Evolutionary conservation across 2,113 vertebrate genomes (phyloP), one percentile per base, ranked within the genome.

Genomic region (Campylorhamphus procurvoides): DNA sequence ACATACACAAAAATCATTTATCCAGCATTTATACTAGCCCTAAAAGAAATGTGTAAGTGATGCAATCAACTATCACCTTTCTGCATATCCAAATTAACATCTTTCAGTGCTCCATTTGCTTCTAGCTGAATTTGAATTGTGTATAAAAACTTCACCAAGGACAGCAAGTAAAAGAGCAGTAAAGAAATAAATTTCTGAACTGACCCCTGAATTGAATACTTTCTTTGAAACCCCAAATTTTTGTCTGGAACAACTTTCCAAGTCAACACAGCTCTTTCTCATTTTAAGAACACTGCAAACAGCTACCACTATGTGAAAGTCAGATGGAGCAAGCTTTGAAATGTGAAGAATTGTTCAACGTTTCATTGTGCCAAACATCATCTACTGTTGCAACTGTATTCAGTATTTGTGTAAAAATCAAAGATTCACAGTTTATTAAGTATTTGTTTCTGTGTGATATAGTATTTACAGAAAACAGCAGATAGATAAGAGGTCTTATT

Each of bases 361-460:
- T 40, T 82, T 73, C 23, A 79, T 24, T 18, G n/a, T 10, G 16
- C 15, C 33, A 44, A 89, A 84, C 44, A 72, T 35, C 12, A 35
- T n/a, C 46, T 67, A 10, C 52, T 75, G 27, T 12, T 86, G 37
- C 69, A 53, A 56, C 5, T 0, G 0, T 29, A 60, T 53, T 63
- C 23, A 50, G 28, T 42, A 74, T 4, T 29, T 52, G 18, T 23
- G 6, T 25, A 82, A 78, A 77, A 87, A 69, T 17, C 16, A 64
- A 47, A 56, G 52, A 83, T 29, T 52, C 14, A 25, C 18, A 71
- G n/a, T 71, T 59, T 29, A 81, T 75, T 62, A 84, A 59, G 40
- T 4, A 47, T 78, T 81, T 67, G 12, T 47, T 68, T 87, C 33
- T 27, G 79, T 81, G 27, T 25, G 24, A 77, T 42, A 59, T 3